These are phyloP conservation scores for Microtus richardsoni DNA, from an alignment of 2,113 vertebrate genomes.

Conservation along the genomic window DNA sequence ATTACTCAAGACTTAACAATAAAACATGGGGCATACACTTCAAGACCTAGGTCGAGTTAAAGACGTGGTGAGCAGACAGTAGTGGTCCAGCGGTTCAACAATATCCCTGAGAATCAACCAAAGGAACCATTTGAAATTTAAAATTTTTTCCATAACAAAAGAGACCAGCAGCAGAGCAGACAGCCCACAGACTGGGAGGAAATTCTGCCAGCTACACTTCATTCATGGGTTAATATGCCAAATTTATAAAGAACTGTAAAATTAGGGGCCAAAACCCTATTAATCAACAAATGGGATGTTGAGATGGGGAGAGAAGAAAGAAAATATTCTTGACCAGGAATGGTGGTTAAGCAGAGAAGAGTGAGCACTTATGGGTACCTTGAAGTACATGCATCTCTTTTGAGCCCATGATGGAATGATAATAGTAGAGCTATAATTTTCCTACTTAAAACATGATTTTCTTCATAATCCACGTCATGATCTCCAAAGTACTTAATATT, in stretches of 20 bases:
- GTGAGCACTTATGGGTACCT: background rate
- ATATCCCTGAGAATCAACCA: background rate
- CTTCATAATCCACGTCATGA: background rate
- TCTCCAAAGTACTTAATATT: background rate
- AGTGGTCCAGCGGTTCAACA: background rate
- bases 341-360: background rate
- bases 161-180: background rate
- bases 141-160: background rate
- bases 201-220: background rate
- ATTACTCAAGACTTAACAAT: background rate
- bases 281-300: background rate
- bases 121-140: too few relatives aligned
- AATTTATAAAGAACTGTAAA: background rate
- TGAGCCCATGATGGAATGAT: background rate
- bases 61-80: background rate
- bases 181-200: background rate
- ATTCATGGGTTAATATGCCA: background rate
- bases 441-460: background rate
- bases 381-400: background rate
- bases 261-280: too few relatives aligned
- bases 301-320: background rate
- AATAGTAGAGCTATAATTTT: background rate
- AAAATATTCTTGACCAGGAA: background rate
- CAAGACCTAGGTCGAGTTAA: background rate
- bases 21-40: background rate